Evolutionary conservation across 2,113 vertebrate species (phyloP), one percentile per base, ranked within the genome.

Genomic region (Siphamia tubifer): DNA sequence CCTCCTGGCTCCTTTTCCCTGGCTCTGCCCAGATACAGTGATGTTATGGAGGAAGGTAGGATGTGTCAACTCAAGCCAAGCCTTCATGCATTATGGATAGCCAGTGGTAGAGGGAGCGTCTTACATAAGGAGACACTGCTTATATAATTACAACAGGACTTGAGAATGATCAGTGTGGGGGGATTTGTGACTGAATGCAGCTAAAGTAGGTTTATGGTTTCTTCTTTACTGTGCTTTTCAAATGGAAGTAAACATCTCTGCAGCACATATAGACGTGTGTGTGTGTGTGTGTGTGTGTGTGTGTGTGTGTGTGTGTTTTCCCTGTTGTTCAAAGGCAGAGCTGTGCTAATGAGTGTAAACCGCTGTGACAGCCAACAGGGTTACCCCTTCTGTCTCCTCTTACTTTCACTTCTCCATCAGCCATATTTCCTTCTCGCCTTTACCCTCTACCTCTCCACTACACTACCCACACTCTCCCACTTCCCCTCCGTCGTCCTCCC

Each of bases 271-370:
- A 52, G 31, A 51, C 54, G 13, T 58, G 38, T 19, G 12, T 31
- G 47, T 57, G 13, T 58, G 38, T 19, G 12, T 48, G 35, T 25
- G 40, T 45, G 34, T 47, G 0, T 60, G 25, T 25, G 24, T 40
- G 52, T 27, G 25, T 61, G 44, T 72, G 31, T 53, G 30, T 51
- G 30, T 69, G 43, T 68, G 23, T 58, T 58, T 19, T 24, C 32
- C 36, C 13, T 19, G 13, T 34, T 39, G 20, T 84, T 85, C 75
- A 83, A 83, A 86, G 58, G 71, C 79, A 72, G 42, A 71, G 73
- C 77, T 68, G 47, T 40, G 52, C 71, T 87, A 87, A 87, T 87
- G 74, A 89, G 82, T 74, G 55, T 82, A 80, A 89, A 83, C 69
- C 66, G 68, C 74, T 77, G 63, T 71, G 80, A 85, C 84, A 84